These are phyloP conservation scores for human DNA, from an alignment of 2,113 vertebrate species.

Conservation along the genomic window DNA sequence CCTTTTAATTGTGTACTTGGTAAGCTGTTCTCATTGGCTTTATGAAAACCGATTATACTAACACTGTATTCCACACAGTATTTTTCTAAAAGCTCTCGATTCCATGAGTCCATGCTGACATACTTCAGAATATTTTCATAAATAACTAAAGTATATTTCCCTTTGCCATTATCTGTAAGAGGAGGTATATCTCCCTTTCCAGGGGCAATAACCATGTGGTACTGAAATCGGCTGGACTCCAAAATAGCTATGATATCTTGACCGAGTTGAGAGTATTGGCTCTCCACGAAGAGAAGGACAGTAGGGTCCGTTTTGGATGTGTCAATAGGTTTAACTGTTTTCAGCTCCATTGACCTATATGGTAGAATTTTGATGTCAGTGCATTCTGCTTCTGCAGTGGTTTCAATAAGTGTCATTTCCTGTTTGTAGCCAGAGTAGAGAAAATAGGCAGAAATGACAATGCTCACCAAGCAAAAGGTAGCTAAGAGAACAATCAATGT, in stretches of 20 bases:
- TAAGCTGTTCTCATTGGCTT: constrained; percentile 95
- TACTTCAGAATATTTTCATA: constrained; percentile 98
- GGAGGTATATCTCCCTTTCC: constrained; percentile 96
- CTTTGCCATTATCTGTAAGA: constrained; percentile 92
- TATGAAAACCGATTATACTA: constrained; percentile 96
- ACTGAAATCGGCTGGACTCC: constrained; percentile 95
- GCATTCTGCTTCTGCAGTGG: constrained; percentile 87
- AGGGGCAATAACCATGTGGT: constrained; percentile 95
- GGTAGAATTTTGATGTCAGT: constrained; percentile 88
- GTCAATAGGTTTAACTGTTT: constrained; percentile 90
- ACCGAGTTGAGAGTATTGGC: constrained; percentile 97
- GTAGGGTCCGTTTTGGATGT: constrained; percentile 91
- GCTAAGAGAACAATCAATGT: constrained; percentile 92
- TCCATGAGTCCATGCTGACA: constrained; percentile 94
- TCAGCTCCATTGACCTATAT: constrained; percentile 87
- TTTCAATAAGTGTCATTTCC: constrained; percentile 90
- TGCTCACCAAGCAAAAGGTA: constrained; percentile 94
- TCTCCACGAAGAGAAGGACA: constrained; percentile 95
- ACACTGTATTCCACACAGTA: constrained; percentile 97
- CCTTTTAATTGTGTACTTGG: constrained; percentile 89
- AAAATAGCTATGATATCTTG: constrained; percentile 96
- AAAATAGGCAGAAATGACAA: constrained; percentile 95
- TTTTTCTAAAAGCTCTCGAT: constrained; percentile 95
- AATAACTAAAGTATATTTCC: constrained; percentile 93
- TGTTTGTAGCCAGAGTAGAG: constrained; percentile 94